Evolutionary conservation across 2,797 vertebrate species (phyloP).

Genomic region (Anabas testudineus): DNA sequence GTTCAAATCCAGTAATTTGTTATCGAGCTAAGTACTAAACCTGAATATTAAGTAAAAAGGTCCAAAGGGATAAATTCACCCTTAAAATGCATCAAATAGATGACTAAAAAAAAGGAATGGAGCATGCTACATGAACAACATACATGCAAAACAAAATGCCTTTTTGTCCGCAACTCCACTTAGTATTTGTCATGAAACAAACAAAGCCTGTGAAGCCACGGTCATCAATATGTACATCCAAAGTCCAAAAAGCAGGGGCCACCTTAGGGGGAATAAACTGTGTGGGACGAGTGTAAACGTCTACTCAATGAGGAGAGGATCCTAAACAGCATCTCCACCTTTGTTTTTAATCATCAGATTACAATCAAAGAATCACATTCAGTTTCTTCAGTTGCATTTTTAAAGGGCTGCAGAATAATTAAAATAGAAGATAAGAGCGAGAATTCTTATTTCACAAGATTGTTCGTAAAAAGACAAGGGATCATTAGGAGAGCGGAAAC

Average conservation of each 20-base stretch:
- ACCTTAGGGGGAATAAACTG: constrained; percentile 3
- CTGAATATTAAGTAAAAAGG: constrained; percentile 1
- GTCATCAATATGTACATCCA: constrained; percentile 66
- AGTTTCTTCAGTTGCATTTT: constrained; percentile 45
- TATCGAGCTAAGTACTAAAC: not conserved
- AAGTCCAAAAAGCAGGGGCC: constrained; percentile 32
- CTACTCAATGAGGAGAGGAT: not conserved
- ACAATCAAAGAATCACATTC: constrained; percentile 75
- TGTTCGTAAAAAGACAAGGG: constrained; percentile 17
- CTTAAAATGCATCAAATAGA: constrained; percentile 1
- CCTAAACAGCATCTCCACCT: constrained; percentile 11
- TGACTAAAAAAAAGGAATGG: constrained; percentile 7
- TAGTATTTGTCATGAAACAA: constrained; percentile 15
- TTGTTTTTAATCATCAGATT: constrained; percentile 40
- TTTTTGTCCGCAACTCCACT: constrained; percentile 34
- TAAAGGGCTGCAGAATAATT: constrained; percentile 37
- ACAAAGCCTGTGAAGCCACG: constrained; percentile 12
- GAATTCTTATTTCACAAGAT: not conserved
- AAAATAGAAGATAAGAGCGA: not conserved
- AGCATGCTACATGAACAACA: constrained; percentile 50
- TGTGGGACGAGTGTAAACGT: not conserved
- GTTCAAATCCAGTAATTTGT: constrained; percentile 11
- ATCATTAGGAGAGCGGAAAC: constrained; percentile 51
- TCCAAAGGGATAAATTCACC: not conserved
- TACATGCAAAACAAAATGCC: constrained; percentile 55